Conservation (phyloP, 2,113 vertebrate genomes). For the Pituophis catenifer region DNA sequence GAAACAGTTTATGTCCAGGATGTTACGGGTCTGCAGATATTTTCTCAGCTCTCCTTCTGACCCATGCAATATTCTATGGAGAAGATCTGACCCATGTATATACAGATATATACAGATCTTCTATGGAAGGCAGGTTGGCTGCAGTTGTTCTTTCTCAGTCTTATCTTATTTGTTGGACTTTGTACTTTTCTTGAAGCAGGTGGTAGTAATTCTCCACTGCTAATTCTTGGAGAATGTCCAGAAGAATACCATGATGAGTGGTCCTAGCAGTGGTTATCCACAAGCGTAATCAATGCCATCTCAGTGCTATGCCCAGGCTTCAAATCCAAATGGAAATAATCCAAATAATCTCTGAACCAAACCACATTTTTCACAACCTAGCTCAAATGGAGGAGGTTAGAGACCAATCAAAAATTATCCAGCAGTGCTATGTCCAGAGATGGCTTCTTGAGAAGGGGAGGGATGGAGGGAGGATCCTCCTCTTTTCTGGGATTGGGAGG, state of each 20-base stretch:
- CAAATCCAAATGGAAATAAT: not conserved
- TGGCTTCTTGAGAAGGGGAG: not conserved
- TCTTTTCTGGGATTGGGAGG: not conserved
- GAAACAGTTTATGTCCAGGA: not conserved
- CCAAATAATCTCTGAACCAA: not conserved
- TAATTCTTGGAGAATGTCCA: not conserved
- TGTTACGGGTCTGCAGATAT: not conserved
- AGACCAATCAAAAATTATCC: not conserved
- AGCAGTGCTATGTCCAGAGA: not conserved
- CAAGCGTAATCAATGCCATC: not conserved
- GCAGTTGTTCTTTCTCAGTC: too few relatives aligned
- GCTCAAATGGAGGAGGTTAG: not conserved
- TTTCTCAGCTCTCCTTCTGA: not conserved
- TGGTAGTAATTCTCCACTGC: not conserved
- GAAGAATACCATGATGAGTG: not conserved
- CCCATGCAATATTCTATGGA: too few relatives aligned
- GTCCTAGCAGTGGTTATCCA: not conserved
- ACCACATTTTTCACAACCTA: not conserved
- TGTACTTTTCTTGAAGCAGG: not conserved
- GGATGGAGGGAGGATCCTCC: not conserved
- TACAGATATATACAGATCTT: too few relatives aligned
- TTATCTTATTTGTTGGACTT: too few relatives aligned
- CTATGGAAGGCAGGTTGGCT: not conserved
- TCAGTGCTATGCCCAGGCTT: not conserved
- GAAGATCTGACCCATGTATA: too few relatives aligned